A percentile compares a stretch with the other conserved stretches of the same genome.
These are phyloP conservation scores for Phylloscopus trochilus DNA, from an alignment of 2,113 vertebrate species.

Conservation along the genomic window DNA sequence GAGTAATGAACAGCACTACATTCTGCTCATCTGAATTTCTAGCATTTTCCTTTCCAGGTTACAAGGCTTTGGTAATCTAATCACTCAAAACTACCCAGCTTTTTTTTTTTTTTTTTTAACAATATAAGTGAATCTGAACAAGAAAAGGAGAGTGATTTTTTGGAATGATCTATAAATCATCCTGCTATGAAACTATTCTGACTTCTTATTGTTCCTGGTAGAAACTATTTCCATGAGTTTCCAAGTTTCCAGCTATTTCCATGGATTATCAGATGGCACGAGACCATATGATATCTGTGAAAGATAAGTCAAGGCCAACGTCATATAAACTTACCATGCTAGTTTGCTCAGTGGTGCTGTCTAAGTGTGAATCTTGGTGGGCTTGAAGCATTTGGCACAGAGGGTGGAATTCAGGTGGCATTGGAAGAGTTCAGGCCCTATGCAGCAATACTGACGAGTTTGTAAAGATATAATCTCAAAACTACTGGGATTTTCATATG, in stretches of 20 bases:
- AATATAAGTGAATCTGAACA: not conserved
- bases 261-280: not conserved
- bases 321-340: not conserved
- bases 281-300: not conserved
- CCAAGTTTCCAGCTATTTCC: not conserved
- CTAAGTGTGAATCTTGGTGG: not conserved
- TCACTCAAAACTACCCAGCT: not conserved
- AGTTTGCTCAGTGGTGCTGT: not conserved
- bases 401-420: not conserved
- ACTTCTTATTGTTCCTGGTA: not conserved
- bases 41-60: not conserved
- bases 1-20: not conserved
- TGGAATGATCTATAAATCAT: not conserved
- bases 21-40: not conserved
- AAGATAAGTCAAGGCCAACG: not conserved
- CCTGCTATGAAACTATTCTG: not conserved
- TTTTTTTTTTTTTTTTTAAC: not conserved
- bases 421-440: not conserved
- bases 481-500: fast-evolving
- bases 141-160: not conserved
- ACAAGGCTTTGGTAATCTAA: not conserved
- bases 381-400: not conserved
- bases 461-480: not conserved
- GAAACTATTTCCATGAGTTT: not conserved
- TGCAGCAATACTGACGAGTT: fast-evolving